Evolutionary conservation across 2,888 invertebrate species (phyloP), one percentile per base, ranked within the genome.

Genomic region (Dasysyrphus tricinctus): DNA sequence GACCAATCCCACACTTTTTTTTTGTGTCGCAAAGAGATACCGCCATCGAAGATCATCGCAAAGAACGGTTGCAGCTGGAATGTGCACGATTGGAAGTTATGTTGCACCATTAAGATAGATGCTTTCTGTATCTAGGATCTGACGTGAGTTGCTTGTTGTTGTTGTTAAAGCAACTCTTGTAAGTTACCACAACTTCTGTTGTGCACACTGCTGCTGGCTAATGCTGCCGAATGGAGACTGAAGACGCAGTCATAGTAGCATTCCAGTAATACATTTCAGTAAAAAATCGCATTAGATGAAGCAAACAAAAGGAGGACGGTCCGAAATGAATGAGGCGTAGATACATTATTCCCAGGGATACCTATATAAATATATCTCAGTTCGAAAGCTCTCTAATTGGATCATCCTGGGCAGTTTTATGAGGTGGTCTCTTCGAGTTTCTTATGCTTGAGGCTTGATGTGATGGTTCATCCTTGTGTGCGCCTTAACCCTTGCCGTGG

Each of bases 31-130:
- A 72, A 72, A 80, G 57, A 84, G 57, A 73, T 44, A 80, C 84
- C 72, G 80, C 72, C 76, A 24, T 32, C 59, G 67, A 9, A 49
- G 74, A 72, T 76, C 57, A 61, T 80, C 57, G 65, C 69, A 74
- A 32, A 65, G 11, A 65, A 32, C 70, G 32, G 57, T 65, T 80
- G 80, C 65, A 72, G 65, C 61, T 44, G 84, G 80, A 80, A 80
- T 80, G 84, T 76, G 80, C 84, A 80, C 80, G 84, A 84, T 67
- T 84, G 65, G 57, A 76, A 80, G 76, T 69, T 80, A 80, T 84
- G 76, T 73, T 80, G 47, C 59, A 73, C 67, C 67, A 80, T 72
- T 72, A 65, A 74, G 59, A 59, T 42, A 67, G 76, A 80, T 76
- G 72, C 80, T 72, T 75, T 56, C 14, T 54, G 54, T 79, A 74